Base-by-base conservation (phyloP, 2,797 vertebrate genomes). In the Pachyuromys duprasi region DNA sequence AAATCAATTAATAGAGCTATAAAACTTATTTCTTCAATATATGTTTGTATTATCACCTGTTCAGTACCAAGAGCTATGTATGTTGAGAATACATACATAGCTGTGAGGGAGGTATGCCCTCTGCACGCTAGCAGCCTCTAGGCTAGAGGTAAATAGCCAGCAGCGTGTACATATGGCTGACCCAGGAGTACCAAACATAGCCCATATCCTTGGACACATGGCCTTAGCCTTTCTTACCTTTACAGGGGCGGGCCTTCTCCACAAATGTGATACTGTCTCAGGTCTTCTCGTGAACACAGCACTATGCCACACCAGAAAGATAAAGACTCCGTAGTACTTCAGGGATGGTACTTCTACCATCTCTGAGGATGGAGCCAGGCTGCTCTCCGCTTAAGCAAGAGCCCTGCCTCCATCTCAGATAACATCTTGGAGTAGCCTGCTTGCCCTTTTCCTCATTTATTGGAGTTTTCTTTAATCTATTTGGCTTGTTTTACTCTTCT, bases 161-260 rank as follows among this genome's bases (percentile, higher is more conserved):
- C 67, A 3, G 1, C 15, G 24, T 6, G 0, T 1, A 53, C 0
- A 28, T 11, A 17, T 15, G 36, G n/a, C 81, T 3, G 9, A 3
- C 1, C 36, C 6, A 2, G n/a, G 5, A 3, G 22, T n/a, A 28
- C 42, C 26, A 63, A 69, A 31, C 17, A 36, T 39, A 20, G 75
- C 55, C 76, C 24, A 20, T 28, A 0, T 22, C 26, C 36, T 24
- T 3, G 11, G 28, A 20, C 18, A 15, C 67, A 55, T 5, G 45
- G 80, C 93, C 60, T 55, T 24, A 15, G 67, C 62, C 65, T 87
- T 67, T 76, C 72, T 26, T 95, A 57, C 69, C 49, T 0, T 75
- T 55, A 7, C 28, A n/a, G 57, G 63, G 53, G 15, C 18, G 83
- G 87, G 24, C 60, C 60, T 18, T 49, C 39, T 20, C 15, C 24